These are phyloP conservation scores for Anabacerthia variegaticeps DNA, from an alignment of 2,797 vertebrate genomes.

Conservation along the genomic window DNA sequence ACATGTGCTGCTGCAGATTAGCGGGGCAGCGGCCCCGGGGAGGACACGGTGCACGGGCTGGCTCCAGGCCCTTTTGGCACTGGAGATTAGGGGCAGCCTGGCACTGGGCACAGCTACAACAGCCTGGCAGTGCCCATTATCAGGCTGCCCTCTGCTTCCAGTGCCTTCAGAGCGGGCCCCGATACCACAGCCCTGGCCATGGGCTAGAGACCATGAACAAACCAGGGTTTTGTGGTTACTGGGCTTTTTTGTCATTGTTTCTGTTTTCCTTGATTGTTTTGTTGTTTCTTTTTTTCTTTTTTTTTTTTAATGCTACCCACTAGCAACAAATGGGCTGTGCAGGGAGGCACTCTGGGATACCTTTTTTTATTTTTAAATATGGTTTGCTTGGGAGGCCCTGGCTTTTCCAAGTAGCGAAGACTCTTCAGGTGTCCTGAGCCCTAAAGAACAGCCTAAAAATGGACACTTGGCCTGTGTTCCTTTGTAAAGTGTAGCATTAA, in stretches of 20 bases:
- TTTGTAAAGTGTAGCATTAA: not conserved
- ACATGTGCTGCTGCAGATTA: constrained; percentile 46
- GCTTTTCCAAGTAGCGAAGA: not conserved
- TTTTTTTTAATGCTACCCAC: not conserved
- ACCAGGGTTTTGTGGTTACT: not conserved
- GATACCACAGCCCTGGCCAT: not conserved
- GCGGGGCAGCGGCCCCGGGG: not conserved
- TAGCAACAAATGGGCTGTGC: fast-evolving
- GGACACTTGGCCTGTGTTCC: too few relatives aligned
- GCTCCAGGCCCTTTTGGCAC: not conserved
- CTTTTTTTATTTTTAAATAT: not conserved
- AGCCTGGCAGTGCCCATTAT: not conserved
- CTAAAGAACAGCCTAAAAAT: not conserved
- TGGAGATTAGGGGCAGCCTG: not conserved
- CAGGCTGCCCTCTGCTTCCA: not conserved
- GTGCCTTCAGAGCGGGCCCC: not conserved
- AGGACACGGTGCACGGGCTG: not conserved
- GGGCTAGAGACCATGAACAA: not conserved
- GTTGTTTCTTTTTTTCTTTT: too few relatives aligned
- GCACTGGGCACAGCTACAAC: not conserved
- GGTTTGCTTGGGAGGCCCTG: not conserved
- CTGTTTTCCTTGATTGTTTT: not conserved
- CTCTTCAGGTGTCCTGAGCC: not conserved
- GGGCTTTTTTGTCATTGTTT: not conserved
- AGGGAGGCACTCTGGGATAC: not conserved